Conservation (phyloP, 64 coral and sea anemone genomes). For the Porites lutea region DNA sequence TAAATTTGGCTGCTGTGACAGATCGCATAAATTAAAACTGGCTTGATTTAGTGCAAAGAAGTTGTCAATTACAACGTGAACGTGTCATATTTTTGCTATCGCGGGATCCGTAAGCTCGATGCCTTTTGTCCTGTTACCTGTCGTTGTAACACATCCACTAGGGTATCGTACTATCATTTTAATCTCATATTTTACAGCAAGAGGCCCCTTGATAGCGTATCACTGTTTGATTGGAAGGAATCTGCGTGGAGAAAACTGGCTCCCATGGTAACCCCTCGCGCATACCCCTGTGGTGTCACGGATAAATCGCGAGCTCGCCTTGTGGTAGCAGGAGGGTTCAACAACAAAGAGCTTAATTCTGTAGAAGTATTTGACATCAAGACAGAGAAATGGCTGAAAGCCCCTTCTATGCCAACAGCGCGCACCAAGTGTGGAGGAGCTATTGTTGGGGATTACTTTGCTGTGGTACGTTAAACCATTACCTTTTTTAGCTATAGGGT, state of each 20-base stretch:
- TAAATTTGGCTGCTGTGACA: no score
- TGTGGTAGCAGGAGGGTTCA: conserved; percentile 65
- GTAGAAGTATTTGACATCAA: conserved; percentile 68
- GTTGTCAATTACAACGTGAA: no score
- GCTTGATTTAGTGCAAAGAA: no score
- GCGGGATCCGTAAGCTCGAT: no score
- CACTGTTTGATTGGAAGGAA: conserved; percentile 70
- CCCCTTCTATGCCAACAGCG: conserved; percentile 61
- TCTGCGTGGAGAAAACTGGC: conserved; percentile 56
- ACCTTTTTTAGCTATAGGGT: no score
- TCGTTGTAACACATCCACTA: no score
- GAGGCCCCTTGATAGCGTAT: conserved; percentile 41
- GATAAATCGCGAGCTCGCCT: conserved; percentile 64
- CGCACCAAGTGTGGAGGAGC: conserved; percentile 63
- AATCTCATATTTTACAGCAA: conserved; percentile 16
- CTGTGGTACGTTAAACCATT: conserved; percentile 63
- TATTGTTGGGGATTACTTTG: conserved; percentile 63
- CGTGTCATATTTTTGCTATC: no score
- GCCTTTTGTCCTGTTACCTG: no score
- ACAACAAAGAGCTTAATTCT: conserved; percentile 59
- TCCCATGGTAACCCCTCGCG: conserved; percentile 55
- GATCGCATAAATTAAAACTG: no score
- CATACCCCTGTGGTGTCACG: conserved; percentile 51
- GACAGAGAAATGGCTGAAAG: conserved; percentile 61
- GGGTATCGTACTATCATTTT: no score